Evolutionary conservation across 2,888 invertebrate species (phyloP), one percentile per base, ranked within the genome.

Genomic region (Acronicta psi): DNA sequence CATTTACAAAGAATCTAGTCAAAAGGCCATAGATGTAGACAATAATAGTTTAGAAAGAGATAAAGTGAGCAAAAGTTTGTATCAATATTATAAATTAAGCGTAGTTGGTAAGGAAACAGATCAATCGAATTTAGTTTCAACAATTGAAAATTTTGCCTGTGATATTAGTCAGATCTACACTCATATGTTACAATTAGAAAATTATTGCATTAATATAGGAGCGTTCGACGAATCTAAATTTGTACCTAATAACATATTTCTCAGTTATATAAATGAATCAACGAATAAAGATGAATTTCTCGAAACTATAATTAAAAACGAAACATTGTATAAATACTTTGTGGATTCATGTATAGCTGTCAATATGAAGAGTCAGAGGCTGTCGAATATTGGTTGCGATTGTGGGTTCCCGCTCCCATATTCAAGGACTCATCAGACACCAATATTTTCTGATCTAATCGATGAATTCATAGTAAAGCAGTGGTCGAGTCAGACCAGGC

Each of bases 351-450:
- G 96, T 82, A 87, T 95, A 75, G 94, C 94, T 53, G 89, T 95
- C 0, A 95, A 95, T 85, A 78, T 87, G 50, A 90, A 92, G 45
- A 89, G 85, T 25, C 89, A 89, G 77, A 92, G 80, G 73, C 75
- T 85, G 0, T 81, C 83, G n/a, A 90, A 89, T 74, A 77, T 88
- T 5, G 94, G 94, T 42, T 96, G 96, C 76, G 88, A 89, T 54
- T 96, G 96, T 77, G 95, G 95, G 9, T 95, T 94, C 78, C 95
- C 96, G 0, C 82, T 95, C 29, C 95, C 96, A 0, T 94, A 87
- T 57, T 88, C 90, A 0, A 82, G 92, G 76, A 88, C 85, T 41
- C 87, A 87, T 73, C 83, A 86, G 66, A 82, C 82, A 81, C 93
- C 89, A 72, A 91, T 92, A 36, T 96, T 94, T 85, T 90, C 94